Evolutionary conservation across 2,888 invertebrate genomes (phyloP).

Genomic region (Euzophera pinguis): DNA sequence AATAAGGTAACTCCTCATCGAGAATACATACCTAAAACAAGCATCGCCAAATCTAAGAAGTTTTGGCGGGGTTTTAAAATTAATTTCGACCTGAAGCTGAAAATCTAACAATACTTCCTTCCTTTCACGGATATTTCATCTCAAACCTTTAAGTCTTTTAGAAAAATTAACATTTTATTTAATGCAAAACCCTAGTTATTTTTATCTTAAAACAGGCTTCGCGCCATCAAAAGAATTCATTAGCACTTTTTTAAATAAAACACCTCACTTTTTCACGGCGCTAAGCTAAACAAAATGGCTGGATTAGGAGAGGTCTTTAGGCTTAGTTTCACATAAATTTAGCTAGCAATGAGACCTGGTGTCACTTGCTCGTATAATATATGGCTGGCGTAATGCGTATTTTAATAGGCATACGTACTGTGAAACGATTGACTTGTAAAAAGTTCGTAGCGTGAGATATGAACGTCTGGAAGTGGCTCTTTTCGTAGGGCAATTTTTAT

Average conservation of each 20-base stretch:
- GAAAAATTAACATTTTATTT: not conserved
- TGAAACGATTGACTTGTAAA: not conserved
- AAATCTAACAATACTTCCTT: too few relatives aligned
- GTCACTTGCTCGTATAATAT: not conserved
- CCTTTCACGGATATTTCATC: too few relatives aligned
- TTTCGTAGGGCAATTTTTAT: not conserved
- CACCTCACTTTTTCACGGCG: constrained; percentile 19
- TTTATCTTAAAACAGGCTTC: not conserved
- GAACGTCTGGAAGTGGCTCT: not conserved
- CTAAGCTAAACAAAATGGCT: constrained; percentile 6
- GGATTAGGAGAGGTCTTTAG: constrained; percentile 6
- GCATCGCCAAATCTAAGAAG: too few relatives aligned
- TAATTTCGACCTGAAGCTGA: too few relatives aligned
- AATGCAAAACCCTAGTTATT: not conserved
- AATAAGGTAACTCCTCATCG: too few relatives aligned
- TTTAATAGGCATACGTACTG: not conserved
- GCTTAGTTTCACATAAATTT: constrained; percentile 6
- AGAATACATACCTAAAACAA: too few relatives aligned
- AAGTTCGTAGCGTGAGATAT: not conserved
- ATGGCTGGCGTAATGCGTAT: not conserved
- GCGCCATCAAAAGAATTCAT: constrained; percentile 6
- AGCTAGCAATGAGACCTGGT: not conserved
- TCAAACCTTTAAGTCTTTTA: not conserved
- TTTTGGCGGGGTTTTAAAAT: too few relatives aligned
- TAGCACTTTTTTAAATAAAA: not conserved